These are phyloP conservation scores for Galeruca laticollis DNA, from an alignment of 2,888 invertebrate species.

Conservation along the genomic window DNA sequence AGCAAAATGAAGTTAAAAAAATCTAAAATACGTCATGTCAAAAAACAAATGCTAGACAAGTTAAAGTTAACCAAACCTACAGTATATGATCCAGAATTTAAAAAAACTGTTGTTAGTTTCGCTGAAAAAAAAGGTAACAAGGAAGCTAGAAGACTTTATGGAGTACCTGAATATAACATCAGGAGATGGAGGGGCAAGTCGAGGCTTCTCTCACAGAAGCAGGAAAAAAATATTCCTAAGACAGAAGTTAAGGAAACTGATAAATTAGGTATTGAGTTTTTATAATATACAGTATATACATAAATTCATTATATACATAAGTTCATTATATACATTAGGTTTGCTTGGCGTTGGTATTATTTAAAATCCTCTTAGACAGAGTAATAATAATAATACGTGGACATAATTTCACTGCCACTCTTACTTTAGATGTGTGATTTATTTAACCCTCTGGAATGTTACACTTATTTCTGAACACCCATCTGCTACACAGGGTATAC, in stretches of 20 bases:
- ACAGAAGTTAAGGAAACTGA: constrained; percentile 9
- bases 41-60: constrained; percentile 29
- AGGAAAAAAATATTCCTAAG: constrained; percentile 30
- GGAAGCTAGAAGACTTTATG: constrained; percentile 57
- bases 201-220: constrained; percentile 47
- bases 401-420: too few species aligned
- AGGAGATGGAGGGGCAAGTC: constrained; percentile 59
- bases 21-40: constrained; percentile 26
- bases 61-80: constrained; percentile 36
- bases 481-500: too few species aligned
- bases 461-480: too few species aligned
- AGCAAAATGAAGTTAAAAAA: constrained; percentile 34
- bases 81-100: constrained; percentile 57
- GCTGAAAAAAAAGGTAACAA: constrained; percentile 59
- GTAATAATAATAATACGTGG: too few species aligned
- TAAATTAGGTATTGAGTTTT: constrained; percentile 3
- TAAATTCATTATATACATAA: too few species aligned
- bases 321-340: too few species aligned
- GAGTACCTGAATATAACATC: constrained; percentile 60
- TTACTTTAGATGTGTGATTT: too few species aligned
- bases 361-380: too few species aligned
- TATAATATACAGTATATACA: neutral
- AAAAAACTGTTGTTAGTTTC: constrained; percentile 59
- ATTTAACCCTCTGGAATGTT: too few species aligned
- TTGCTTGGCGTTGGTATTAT: neutral